Base-by-base conservation (phyloP, 1,140 invertebrate species). In the Arctopsyche grandis region DNA sequence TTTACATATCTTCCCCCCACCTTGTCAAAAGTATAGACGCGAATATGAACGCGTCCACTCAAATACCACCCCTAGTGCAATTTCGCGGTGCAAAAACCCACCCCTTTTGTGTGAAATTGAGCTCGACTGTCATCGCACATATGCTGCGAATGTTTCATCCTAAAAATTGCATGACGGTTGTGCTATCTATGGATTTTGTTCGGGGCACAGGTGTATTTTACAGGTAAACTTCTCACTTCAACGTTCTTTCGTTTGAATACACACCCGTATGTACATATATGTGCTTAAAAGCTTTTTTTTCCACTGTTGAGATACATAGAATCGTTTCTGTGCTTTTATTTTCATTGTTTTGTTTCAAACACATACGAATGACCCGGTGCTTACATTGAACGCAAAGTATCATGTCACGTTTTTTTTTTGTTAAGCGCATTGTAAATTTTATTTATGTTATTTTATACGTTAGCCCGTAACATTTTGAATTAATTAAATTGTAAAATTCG, bases 221-320 rank as follows among this genome's bases (percentile, higher is more conserved):
- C 74, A 76, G 74, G 74, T 76, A 76, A 76, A 76, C 74, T 76
- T 76, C 58, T 76, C 74, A 43, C 74, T 26, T 76, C 74, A 9
- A 38, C 26, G n/a, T 63, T 76, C 38, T 4, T 44, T 46, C 16
- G 14, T 22, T 66, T 26, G 24, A 66, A 66, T 24, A 22, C 63
- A 0, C 14, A 1, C 19, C 9, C 9, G 7, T 52, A 14, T 12
- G 48, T 52, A 4, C 10, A 12, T 16, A 10, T 52, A 1, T 52
- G 48, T 74, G 60, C 12, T 12, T 52, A 16, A 52, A 52, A 14
- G 12, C 16, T 52, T 66, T 66, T 66, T 60, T 22, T 66, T 66
- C 19, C 3, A 21, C 21, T 19, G 16, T 21, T 19, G 43, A 14
- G 10, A 48, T 46, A 21, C n/a, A 21, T 66, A 12, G 43, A 71